Percentiles rank a stretch among this genome's conserved stretches.
Evolutionary conservation across 2,888 invertebrate genomes (phyloP).

Genomic region (Lottia scabra): DNA sequence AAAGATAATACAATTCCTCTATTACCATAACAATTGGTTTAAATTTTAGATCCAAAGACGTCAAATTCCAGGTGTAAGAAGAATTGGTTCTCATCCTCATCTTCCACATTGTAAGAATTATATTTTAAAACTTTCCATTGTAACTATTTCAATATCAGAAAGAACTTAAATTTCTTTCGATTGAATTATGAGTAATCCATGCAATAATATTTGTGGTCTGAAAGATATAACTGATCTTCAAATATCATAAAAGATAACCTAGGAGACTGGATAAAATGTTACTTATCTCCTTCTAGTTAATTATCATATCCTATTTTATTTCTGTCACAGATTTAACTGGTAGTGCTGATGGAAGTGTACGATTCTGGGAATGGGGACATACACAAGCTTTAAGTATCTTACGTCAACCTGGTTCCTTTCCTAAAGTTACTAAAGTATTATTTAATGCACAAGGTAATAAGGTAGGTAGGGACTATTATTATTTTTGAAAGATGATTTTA

Average conservation of each 20-base stretch:
- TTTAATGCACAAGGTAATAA: slow-evolving; percentile 98
- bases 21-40: not conserved
- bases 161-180: no score
- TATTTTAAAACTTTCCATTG: no score
- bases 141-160: no score
- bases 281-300: no score
- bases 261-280: no score
- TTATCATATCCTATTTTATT: not conserved
- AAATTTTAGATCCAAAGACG: slow-evolving; percentile 76
- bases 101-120: slow-evolving; percentile 91
- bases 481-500: no score
- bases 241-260: no score
- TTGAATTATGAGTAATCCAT: no score
- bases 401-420: slow-evolving; percentile 63
- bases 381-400: slow-evolving; percentile 59
- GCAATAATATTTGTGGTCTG: no score
- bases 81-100: slow-evolving; percentile 95
- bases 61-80: slow-evolving; percentile 91
- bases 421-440: slow-evolving; percentile 88
- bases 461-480: slow-evolving; percentile 51
- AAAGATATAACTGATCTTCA: no score
- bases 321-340: slow-evolving; percentile 85
- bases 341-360: slow-evolving; percentile 72
- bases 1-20: no score
- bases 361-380: slow-evolving; percentile 99